phyloP scores from a whole-genome alignment of 2,113 vertebrate species.

The Oostethus manadensis region DNA sequence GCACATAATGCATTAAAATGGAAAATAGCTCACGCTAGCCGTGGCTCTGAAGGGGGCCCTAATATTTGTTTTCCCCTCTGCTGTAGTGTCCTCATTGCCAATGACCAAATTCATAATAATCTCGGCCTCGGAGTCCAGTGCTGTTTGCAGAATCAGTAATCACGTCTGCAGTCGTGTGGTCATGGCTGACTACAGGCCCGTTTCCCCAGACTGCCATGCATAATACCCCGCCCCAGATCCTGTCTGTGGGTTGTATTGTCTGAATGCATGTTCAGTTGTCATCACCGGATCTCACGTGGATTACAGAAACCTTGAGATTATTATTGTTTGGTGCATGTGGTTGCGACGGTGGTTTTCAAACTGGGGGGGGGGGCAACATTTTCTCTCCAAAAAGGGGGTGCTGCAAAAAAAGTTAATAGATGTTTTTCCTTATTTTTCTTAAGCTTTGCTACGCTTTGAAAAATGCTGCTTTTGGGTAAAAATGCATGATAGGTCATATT shows the following conservation, averaged over 20 bases:
- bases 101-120: conserved; percentile 77
- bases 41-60: conserved; percentile 64
- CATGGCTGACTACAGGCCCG: conserved; percentile 18
- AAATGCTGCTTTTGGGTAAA: too few species aligned
- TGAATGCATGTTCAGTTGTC: conserved; percentile 14
- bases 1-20: conserved; percentile 77
- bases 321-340: too few species aligned
- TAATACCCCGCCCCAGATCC: conserved; percentile 20
- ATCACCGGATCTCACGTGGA: too few species aligned
- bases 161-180: conserved; percentile 48
- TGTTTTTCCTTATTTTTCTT: too few species aligned
- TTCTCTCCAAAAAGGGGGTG: too few species aligned
- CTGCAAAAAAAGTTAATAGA: too few species aligned
- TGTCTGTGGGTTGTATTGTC: conserved; percentile 29
- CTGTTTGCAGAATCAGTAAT: conserved; percentile 70
- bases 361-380: too few species aligned
- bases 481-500: too few species aligned
- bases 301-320: too few species aligned
- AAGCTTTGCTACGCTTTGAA: too few species aligned
- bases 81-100: conserved; percentile 73
- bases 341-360: too few species aligned
- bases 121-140: conserved; percentile 64
- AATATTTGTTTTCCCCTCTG: conserved; percentile 76
- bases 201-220: conserved; percentile 4
- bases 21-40: conserved; percentile 71